Conservation (phyloP, 2,113 vertebrate genomes). For the Aleadryas rufinucha region DNA sequence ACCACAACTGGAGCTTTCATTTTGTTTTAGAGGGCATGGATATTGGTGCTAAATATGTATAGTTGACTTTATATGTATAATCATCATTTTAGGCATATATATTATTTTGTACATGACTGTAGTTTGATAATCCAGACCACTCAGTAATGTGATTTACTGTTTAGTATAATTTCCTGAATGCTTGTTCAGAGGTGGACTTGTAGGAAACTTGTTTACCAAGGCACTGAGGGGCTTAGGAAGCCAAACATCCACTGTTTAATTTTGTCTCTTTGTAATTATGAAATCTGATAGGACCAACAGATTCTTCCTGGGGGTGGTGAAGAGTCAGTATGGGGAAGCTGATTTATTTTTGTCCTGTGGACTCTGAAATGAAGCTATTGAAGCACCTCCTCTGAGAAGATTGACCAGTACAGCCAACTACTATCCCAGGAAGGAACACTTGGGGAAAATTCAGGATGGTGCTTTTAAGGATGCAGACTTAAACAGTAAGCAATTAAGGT, state of each 20-base stretch:
- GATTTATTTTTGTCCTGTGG: neutral
- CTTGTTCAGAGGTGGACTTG: neutral
- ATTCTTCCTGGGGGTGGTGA: neutral
- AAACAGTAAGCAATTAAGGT: neutral
- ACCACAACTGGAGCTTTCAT: neutral
- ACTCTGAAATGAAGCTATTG: neutral
- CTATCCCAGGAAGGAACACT: neutral
- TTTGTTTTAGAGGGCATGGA: neutral
- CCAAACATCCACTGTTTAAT: neutral
- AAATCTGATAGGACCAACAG: neutral
- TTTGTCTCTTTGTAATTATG: neutral
- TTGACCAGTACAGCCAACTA: neutral
- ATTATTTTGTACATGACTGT: neutral
- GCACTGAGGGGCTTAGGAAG: neutral
- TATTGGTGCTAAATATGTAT: neutral
- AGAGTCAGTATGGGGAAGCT: neutral
- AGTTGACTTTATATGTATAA: neutral
- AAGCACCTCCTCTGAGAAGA: neutral
- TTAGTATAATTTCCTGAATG: neutral
- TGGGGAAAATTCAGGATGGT: neutral
- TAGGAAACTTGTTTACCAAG: neutral
- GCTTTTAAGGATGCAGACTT: neutral
- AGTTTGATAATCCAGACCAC: neutral
- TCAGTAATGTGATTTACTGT: neutral
- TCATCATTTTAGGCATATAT: neutral